Evolutionary conservation across 2,113 vertebrate species (phyloP), one percentile per base, ranked within the genome.

Genomic region (Mus pahari): DNA sequence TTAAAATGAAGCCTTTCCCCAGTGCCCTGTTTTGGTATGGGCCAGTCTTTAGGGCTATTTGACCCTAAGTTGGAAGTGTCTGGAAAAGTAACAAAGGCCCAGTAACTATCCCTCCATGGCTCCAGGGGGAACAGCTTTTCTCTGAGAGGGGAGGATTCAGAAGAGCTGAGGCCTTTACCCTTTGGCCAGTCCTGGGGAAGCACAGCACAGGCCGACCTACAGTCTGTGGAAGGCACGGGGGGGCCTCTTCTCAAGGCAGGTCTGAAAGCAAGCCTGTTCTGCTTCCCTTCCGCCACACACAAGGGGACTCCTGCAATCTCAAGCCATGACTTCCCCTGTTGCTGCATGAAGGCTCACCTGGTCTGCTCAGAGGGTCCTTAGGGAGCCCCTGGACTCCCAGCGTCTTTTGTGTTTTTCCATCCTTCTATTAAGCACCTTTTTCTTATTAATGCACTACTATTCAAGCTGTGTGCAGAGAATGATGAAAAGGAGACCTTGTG

Each of bases 401-500:
- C 87, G 90, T 50, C 92, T 39, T 73, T 91, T n/a, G n/a, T 73
- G 94, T 89, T 96, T 97, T 97, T 95, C 96, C 86, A 71, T 97
- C 78, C 95, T 96, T 91, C 94, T 94, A 81, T 95, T 86, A 96
- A 94, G 95, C 96, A 98, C 94, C 94, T 98, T 98, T 97, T 97
- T 97, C 97, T 97, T 92, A 97, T 98, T 97, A 97, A 96, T 96
- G 86, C 60, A 92, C 94, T 95, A 95, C 95, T 90, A 96, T 90
- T 97, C 89, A 92, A 96, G 94, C 94, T 97, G 97, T 94, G 74
- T 94, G 95, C 64, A 77, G 74, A 93, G 86, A 97, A 95, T 90
- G 97, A 97, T 96, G 95, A 96, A 97, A 97, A 97, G 94, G 97
- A 97, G 97, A 97, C 93, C 97, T 96, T 97, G 97, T 97, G 96